Conservation (phyloP, 2,797 vertebrate genomes). For the Sebastes trivittatus region DNA sequence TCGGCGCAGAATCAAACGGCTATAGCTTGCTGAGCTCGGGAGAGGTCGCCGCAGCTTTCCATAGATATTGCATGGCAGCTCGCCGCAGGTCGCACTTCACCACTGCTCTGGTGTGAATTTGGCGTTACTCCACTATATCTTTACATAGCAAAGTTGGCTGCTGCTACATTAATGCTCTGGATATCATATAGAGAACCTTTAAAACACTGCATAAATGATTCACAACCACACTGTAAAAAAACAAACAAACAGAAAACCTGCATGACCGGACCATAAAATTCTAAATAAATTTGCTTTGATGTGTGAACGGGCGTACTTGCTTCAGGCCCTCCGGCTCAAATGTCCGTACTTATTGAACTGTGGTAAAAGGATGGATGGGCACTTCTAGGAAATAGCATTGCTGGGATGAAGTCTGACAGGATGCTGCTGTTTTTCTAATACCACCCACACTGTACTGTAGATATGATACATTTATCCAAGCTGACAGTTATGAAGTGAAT, state of each 20-base stretch:
- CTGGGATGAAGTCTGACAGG: conserved; percentile 37
- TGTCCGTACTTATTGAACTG: conserved; percentile 17
- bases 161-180: not conserved
- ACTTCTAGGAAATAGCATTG: conserved; percentile 17
- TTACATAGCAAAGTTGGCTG: not conserved
- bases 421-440: conserved; percentile 40
- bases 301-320: conserved; percentile 8
- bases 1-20: no score
- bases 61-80: no score
- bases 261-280: not conserved
- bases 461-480: conserved; percentile 42
- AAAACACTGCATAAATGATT: not conserved
- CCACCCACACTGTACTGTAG: conserved; percentile 45
- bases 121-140: not conserved
- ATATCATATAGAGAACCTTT: not conserved
- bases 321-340: conserved; percentile 20
- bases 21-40: no score
- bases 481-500: conserved; percentile 42
- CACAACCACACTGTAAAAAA: not conserved
- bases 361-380: conserved; percentile 32
- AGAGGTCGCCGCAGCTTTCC: no score
- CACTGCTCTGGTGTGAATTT: no score
- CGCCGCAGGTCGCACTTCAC: no score
- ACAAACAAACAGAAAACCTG: not conserved
- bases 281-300: conserved; percentile 26